These are phyloP conservation scores for Brachypodius melanocephalos DNA, from an alignment of 2,113 vertebrate genomes.

Conservation along the genomic window DNA sequence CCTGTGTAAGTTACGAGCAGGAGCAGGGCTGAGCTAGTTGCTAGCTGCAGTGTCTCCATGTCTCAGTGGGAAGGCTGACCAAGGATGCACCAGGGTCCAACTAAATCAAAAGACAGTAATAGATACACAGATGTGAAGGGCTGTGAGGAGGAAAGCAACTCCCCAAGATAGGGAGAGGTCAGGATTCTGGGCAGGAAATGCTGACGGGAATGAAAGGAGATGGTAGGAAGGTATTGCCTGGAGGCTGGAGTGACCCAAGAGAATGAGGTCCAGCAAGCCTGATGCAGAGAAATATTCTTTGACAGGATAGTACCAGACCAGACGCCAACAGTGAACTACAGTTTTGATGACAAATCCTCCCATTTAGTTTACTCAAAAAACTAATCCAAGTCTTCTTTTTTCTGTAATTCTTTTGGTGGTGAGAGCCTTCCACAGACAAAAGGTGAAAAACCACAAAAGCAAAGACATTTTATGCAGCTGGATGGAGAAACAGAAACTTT, in stretches of 20 bases:
- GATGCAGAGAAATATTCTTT: background rate
- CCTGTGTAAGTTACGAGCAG: fast-evolving
- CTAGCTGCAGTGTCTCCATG: background rate
- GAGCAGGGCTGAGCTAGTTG: background rate
- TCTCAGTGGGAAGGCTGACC: background rate
- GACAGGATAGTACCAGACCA: background rate
- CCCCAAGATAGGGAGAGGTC: background rate
- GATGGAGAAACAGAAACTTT: background rate
- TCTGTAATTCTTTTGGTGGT: background rate
- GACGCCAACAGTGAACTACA: background rate
- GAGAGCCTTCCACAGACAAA: background rate
- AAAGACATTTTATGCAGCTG: background rate
- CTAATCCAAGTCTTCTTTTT: background rate
- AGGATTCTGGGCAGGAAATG: background rate
- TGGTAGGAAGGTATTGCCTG: background rate
- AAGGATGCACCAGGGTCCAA: background rate
- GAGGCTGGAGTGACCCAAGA: background rate
- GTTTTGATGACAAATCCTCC: background rate
- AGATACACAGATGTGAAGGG: background rate
- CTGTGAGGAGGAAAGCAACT: background rate
- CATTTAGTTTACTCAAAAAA: background rate
- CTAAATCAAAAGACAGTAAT: background rate
- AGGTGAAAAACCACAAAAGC: background rate
- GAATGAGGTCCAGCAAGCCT: background rate
- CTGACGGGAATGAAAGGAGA: background rate